These are phyloP conservation scores for Harlomillsia oculata DNA, from an alignment of 1,140 invertebrate genomes.

Conservation along the genomic window DNA sequence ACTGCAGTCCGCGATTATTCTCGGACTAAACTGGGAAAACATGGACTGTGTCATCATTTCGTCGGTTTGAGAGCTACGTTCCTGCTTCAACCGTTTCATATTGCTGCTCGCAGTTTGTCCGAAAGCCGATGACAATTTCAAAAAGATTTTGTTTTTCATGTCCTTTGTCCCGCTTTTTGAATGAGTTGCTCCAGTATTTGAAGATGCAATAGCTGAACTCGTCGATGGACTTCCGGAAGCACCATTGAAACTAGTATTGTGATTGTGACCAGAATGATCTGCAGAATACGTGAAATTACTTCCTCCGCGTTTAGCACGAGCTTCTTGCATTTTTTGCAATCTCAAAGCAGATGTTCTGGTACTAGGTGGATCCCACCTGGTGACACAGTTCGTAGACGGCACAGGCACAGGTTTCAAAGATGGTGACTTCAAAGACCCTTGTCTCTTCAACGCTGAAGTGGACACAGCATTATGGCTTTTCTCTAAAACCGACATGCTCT, in stretches of 20 bases:
- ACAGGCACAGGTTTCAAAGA: conserved; percentile 5
- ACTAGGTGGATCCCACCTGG: conserved; percentile 16
- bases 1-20: no score
- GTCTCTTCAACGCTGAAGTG: conserved; percentile 8
- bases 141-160: conserved; percentile 27
- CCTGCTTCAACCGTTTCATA: conserved; percentile 24
- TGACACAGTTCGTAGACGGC: background rate
- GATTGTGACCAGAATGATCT: background rate
- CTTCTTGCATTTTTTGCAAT: conserved; percentile 31
- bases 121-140: conserved; percentile 27
- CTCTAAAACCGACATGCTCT: conserved; percentile 32
- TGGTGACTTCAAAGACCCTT: conserved; percentile 29
- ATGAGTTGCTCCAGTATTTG: conserved; percentile 6
- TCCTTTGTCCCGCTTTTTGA: conserved; percentile 16
- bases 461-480: conserved; percentile 10
- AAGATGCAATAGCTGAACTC: background rate
- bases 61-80: conserved; percentile 24
- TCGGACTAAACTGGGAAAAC: no score
- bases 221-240: conserved; percentile 1
- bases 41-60: no score
- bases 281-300: background rate
- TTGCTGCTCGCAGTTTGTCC: conserved; percentile 32
- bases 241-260: conserved; percentile 15
- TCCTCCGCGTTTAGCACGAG: conserved; percentile 13
- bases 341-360: conserved; percentile 27